Evolutionary conservation across 2,888 invertebrate genomes (phyloP).

Genomic region (Sussaba pulchella): DNA sequence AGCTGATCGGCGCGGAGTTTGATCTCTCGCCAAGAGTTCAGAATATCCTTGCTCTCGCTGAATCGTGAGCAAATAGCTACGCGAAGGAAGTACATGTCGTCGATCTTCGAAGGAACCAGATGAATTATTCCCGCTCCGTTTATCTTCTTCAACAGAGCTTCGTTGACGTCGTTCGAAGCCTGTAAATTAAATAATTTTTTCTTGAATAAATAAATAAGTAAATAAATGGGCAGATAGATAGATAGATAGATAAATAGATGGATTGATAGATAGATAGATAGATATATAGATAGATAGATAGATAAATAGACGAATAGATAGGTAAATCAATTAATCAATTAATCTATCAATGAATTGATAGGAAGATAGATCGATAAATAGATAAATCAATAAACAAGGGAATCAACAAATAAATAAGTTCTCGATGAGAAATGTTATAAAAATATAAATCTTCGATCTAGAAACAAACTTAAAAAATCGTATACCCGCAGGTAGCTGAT

Average conservation of each 20-base stretch:
- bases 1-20: slow-evolving; percentile 90
- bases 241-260: too few relatives aligned
- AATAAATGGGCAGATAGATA: too few relatives aligned
- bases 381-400: not conserved
- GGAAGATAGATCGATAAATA: too few relatives aligned
- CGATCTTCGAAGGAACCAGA: slow-evolving; percentile 95
- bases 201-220: not conserved
- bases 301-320: too few relatives aligned
- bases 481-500: too few relatives aligned
- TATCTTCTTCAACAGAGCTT: slow-evolving; percentile 92
- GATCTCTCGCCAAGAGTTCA: slow-evolving; percentile 95
- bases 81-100: slow-evolving; percentile 93
- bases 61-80: slow-evolving; percentile 96
- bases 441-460: too few relatives aligned
- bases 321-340: too few relatives aligned
- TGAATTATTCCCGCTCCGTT: slow-evolving; percentile 97
- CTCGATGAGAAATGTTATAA: too few relatives aligned
- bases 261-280: too few relatives aligned
- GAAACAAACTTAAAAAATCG: too few relatives aligned
- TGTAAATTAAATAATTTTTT: slow-evolving; percentile 73
- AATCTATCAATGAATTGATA: too few relatives aligned
- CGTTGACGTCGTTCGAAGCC: slow-evolving; percentile 93
- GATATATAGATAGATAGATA: too few relatives aligned
- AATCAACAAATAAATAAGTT: slow-evolving; percentile 14
- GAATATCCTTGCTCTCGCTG: slow-evolving; percentile 92